phyloP scores from a whole-genome alignment of 2,113 vertebrate species.

The Pelvicachromis taeniatus region DNA sequence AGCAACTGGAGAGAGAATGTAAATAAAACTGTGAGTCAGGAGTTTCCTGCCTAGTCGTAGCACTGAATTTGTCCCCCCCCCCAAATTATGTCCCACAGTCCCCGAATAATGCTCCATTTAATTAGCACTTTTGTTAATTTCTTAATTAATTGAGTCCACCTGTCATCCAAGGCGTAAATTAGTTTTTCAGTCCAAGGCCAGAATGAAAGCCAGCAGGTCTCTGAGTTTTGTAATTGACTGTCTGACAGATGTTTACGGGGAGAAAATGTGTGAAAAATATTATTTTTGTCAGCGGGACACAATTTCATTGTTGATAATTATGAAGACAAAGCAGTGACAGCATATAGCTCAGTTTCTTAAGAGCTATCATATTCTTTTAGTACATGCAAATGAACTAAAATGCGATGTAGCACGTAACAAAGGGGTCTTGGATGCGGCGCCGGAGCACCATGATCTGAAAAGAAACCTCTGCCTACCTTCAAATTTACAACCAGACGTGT shows the following conservation, averaged over 20 bases:
- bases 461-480: background rate
- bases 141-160: constrained; percentile 17
- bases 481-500: background rate
- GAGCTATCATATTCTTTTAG: background rate
- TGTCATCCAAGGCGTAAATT: constrained; percentile 6
- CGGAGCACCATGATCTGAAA: background rate
- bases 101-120: background rate
- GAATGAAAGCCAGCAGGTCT: background rate
- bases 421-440: background rate
- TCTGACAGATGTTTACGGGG: background rate
- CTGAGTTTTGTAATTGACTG: background rate
- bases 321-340: background rate
- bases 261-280: background rate
- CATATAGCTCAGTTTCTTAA: background rate
- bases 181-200: background rate
- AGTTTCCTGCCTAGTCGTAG: background rate
- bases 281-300: background rate
- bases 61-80: background rate
- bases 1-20: background rate
- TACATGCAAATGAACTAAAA: background rate
- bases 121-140: constrained; percentile 16
- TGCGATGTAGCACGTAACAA: background rate
- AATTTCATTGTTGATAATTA: background rate
- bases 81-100: background rate
- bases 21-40: background rate